These are phyloP conservation scores for Drosophila teissieri DNA, from an alignment of 1,140 invertebrate species.

Conservation along the genomic window DNA sequence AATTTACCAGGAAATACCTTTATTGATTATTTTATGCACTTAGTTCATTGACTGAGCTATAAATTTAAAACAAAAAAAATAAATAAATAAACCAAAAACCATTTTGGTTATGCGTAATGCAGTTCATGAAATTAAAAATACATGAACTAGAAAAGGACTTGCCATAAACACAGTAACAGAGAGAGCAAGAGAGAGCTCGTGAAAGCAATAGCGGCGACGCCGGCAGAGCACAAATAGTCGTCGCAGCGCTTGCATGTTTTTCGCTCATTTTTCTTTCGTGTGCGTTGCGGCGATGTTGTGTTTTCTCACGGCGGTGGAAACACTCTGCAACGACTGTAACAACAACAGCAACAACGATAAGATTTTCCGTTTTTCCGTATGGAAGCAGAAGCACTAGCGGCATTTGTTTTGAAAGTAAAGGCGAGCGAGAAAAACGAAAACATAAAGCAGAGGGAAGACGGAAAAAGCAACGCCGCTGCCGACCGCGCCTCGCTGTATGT, in stretches of 20 bases:
- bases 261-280: conserved; percentile 69
- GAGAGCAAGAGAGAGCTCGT: conserved; percentile 26
- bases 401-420: conserved; percentile 79
- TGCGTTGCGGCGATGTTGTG: conserved; percentile 71
- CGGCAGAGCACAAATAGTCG: conserved; percentile 5
- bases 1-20: no score
- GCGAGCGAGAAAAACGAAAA: conserved; percentile 63
- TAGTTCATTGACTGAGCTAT: not conserved
- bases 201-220: conserved; percentile 4
- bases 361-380: conserved; percentile 72
- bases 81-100: not conserved
- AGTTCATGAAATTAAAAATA: not conserved
- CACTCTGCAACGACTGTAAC: conserved; percentile 33
- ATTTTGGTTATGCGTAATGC: not conserved
- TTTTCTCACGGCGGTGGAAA: conserved; percentile 57
- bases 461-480: conserved; percentile 45
- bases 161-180: conserved; percentile 10
- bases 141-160: conserved; percentile 2
- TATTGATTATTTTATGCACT: no score
- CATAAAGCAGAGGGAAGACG: conserved; percentile 57
- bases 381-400: conserved; percentile 60
- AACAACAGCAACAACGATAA: conserved; percentile 46
- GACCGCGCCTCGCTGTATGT: conserved; percentile 64
- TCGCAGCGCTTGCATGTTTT: conserved; percentile 32
- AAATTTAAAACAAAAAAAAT: not conserved